A percentile compares a stretch with the other conserved stretches of the same genome.
Conservation (phyloP, 1,140 invertebrate genomes). For the Zaprionus davidi region DNA sequence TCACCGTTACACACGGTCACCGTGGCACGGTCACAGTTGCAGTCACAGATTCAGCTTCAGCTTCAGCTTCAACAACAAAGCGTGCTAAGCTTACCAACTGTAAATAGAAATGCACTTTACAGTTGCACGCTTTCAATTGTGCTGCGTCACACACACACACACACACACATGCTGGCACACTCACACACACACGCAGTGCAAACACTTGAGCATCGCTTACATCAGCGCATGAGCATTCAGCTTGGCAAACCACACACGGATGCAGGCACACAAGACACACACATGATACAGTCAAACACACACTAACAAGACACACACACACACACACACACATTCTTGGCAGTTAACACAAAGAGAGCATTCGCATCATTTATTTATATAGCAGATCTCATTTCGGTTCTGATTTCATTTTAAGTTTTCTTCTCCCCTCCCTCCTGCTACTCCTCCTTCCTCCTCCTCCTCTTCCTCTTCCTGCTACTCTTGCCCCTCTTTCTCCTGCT, state of each 20-base stretch:
- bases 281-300: slow-evolving; percentile 2
- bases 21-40: slow-evolving; percentile 20
- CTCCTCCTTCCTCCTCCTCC: not conserved
- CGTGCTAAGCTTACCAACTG: slow-evolving; percentile 41
- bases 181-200: slow-evolving; percentile 12
- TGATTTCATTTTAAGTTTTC: slow-evolving; percentile 51
- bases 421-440: not conserved
- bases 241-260: slow-evolving; percentile 24
- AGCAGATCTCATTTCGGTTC: slow-evolving; percentile 71
- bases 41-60: slow-evolving; percentile 7
- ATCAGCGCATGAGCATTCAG: slow-evolving; percentile 77
- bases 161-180: slow-evolving; percentile 7
- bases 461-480: not conserved
- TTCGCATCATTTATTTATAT: slow-evolving; percentile 70
- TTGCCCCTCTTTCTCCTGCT: not conserved
- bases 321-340: slow-evolving; percentile 1
- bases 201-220: slow-evolving; percentile 46
- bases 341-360: slow-evolving; percentile 10
- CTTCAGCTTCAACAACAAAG: slow-evolving; percentile 22
- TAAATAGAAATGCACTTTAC: slow-evolving; percentile 64
- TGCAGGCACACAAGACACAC: slow-evolving; percentile 11
- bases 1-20: slow-evolving; percentile 30
- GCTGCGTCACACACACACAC: slow-evolving; percentile 25
- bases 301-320: not conserved
- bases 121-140: slow-evolving; percentile 63